Evolutionary conservation across 2,797 vertebrate species (phyloP).

Genomic region (Odontamblyopus rebecca): DNA sequence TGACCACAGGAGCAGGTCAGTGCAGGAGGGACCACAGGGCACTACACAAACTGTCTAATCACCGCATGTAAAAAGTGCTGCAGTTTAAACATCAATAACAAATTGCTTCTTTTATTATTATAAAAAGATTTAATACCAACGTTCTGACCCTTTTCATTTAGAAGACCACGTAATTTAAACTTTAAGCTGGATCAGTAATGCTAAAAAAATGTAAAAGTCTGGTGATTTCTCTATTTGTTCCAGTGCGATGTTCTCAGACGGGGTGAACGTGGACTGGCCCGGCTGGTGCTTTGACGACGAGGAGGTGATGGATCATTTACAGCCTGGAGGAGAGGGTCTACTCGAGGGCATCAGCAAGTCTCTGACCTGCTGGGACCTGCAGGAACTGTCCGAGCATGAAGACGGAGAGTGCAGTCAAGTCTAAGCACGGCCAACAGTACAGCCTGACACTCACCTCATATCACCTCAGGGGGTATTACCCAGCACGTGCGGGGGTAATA

Average conservation of each 20-base stretch:
- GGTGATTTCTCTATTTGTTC: background rate
- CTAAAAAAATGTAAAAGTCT: background rate
- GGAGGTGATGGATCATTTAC: constrained; percentile 63
- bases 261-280: constrained; percentile 74
- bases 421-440: constrained; percentile 32
- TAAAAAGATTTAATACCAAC: too few relatives aligned
- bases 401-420: constrained; percentile 74
- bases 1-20: constrained; percentile 66
- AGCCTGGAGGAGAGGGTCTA: constrained; percentile 35
- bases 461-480: too few relatives aligned
- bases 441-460: too few relatives aligned
- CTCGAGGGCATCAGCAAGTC: constrained; percentile 43
- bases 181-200: background rate
- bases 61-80: too few relatives aligned
- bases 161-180: too few relatives aligned
- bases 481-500: background rate
- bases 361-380: constrained; percentile 21
- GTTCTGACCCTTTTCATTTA: too few relatives aligned
- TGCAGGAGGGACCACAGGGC: background rate
- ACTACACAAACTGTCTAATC: background rate
- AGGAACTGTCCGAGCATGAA: constrained; percentile 33
- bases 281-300: constrained; percentile 78
- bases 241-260: constrained; percentile 52
- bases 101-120: too few relatives aligned
- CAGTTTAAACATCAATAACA: too few relatives aligned